These are phyloP conservation scores for Alloplasta piceator DNA, from an alignment of 2,888 invertebrate species.

Conservation along the genomic window DNA sequence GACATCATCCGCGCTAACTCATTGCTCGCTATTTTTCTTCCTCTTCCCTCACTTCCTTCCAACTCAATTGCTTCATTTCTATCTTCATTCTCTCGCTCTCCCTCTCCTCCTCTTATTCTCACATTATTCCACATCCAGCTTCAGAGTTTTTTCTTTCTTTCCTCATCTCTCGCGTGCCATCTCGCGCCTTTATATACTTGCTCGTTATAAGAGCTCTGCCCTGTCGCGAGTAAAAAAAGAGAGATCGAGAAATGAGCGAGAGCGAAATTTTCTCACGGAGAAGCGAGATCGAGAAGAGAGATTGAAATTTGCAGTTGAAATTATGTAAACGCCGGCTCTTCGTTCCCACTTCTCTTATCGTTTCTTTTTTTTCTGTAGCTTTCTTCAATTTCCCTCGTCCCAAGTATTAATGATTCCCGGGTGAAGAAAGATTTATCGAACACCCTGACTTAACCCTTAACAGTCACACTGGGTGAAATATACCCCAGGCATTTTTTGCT, in stretches of 20 bases:
- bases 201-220: conserved; percentile 43
- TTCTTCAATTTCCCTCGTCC: not conserved
- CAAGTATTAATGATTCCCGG: not conserved
- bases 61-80: conserved; percentile 13
- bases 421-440: not conserved
- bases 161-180: not conserved
- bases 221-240: conserved; percentile 42
- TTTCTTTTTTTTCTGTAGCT: not conserved
- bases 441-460: too few species aligned
- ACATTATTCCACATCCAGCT: not conserved
- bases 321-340: conserved; percentile 18
- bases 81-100: not conserved
- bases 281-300: conserved; percentile 8
- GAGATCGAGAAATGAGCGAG: conserved; percentile 3
- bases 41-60: conserved; percentile 24
- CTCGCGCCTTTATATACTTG: not conserved
- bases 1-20: conserved; percentile 19
- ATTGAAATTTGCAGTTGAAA: conserved; percentile 38
- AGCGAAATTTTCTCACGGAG: conserved; percentile 52
- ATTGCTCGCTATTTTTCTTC: conserved; percentile 21
- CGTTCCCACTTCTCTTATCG: conserved; percentile 9
- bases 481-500: too few species aligned
- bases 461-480: too few species aligned
- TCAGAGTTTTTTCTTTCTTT: not conserved
- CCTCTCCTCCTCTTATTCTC: conserved; percentile 16